Evolutionary conservation across 1,140 invertebrate genomes (phyloP).

Genomic region (Mercenaria mercenaria): DNA sequence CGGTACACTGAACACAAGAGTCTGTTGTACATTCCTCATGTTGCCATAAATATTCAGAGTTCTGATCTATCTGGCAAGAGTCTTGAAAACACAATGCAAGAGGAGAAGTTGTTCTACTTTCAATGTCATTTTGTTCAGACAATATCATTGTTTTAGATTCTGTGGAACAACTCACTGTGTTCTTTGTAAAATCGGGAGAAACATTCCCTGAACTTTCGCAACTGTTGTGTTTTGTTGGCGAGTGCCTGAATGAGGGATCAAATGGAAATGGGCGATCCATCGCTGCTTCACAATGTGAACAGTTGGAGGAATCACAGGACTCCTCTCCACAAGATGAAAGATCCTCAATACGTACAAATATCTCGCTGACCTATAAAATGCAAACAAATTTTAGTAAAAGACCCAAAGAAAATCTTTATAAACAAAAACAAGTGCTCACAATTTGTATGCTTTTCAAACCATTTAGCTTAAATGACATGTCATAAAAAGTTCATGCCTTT

Average conservation of each 20-base stretch:
- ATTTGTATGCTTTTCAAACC: too few relatives aligned
- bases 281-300: conserved; percentile 52
- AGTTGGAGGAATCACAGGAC: conserved; percentile 56
- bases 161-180: not conserved
- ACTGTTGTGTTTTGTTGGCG: not conserved
- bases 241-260: not conserved
- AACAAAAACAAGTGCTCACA: not conserved
- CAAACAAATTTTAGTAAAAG: conserved; percentile 22
- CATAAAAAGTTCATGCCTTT: too few relatives aligned
- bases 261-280: conserved; percentile 44
- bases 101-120: not conserved
- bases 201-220: not conserved
- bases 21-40: not conserved
- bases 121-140: not conserved
- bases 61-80: not conserved
- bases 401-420: not conserved
- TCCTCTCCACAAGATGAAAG: conserved; percentile 32
- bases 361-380: conserved; percentile 50
- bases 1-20: not conserved
- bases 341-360: conserved; percentile 49
- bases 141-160: not conserved
- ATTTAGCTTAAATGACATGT: too few relatives aligned
- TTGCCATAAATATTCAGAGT: not conserved
- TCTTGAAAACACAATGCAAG: not conserved
- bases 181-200: not conserved